Percentiles rank a stretch among this genome's conserved stretches.
Evolutionary conservation across 2,797 vertebrate genomes (phyloP).

Genomic region (Limosa lapponica): DNA sequence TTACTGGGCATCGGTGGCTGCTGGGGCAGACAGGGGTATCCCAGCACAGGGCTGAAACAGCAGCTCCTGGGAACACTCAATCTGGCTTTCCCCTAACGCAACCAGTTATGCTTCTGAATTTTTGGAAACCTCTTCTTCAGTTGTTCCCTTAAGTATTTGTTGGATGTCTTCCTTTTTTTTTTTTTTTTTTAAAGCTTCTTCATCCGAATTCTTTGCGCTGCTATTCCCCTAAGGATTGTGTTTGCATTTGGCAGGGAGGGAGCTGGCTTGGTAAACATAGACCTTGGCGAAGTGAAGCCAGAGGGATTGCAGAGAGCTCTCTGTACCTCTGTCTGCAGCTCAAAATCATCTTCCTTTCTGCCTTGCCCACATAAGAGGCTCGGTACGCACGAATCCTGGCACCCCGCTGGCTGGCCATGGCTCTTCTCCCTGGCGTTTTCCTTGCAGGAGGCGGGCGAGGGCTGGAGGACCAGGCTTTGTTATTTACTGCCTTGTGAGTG

Average conservation of each 20-base stretch:
- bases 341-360: neutral
- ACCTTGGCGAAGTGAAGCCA: neutral
- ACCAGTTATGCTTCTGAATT: neutral
- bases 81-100: neutral
- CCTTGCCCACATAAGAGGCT: neutral
- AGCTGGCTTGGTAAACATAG: conserved; percentile 11
- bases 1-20: neutral
- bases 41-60: neutral
- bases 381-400: neutral
- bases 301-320: neutral
- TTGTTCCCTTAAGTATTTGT: neutral
- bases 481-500: neutral
- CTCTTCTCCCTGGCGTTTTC: fast-evolving
- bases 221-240: conserved; percentile 1
- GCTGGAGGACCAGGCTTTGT: neutral
- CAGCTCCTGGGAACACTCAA: neutral
- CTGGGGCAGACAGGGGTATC: neutral
- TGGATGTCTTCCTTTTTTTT: neutral
- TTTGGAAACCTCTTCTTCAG: neutral
- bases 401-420: neutral
- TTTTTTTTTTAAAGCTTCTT: neutral
- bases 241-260: conserved; percentile 38
- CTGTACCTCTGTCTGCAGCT: neutral
- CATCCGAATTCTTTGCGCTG: neutral
- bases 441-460: neutral